These are phyloP conservation scores for Aphodius sticticus DNA, from an alignment of 2,888 invertebrate genomes.

Conservation along the genomic window DNA sequence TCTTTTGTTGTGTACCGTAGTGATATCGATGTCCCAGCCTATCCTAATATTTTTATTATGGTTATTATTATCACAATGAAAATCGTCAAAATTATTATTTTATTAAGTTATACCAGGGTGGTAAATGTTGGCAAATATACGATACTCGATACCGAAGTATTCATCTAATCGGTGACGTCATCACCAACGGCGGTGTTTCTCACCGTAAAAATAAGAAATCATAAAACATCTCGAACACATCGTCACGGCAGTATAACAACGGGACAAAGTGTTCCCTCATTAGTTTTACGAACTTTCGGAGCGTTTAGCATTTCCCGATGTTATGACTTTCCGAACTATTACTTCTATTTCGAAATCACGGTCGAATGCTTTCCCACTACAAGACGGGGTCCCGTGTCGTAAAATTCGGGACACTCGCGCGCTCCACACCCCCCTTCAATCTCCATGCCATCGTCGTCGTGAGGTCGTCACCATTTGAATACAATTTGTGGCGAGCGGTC, in stretches of 20 bases:
- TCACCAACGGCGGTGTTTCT: background rate
- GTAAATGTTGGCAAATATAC: too few relatives aligned
- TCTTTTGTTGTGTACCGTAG: too few relatives aligned
- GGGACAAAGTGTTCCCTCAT: background rate
- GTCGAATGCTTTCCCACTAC: background rate
- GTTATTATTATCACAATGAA: too few relatives aligned
- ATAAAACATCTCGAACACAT: background rate
- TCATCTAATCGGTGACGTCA: background rate
- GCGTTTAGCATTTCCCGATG: slow-evolving; percentile 4
- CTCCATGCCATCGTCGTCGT: too few relatives aligned
- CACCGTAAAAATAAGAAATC: background rate
- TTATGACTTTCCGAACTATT: background rate
- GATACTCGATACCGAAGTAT: too few relatives aligned
- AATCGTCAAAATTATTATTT: too few relatives aligned
- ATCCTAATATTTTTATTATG: too few relatives aligned
- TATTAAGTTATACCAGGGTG: too few relatives aligned
- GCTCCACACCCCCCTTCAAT: background rate
- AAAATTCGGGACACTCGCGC: background rate
- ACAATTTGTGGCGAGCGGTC: background rate
- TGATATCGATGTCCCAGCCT: too few relatives aligned
- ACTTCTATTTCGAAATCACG: background rate
- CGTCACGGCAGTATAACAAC: background rate
- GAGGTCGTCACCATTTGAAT: background rate
- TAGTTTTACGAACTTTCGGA: background rate
- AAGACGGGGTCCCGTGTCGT: background rate